Evolutionary conservation across 2,888 invertebrate genomes (phyloP), one percentile per base, ranked within the genome.

Genomic region (Mimas tiliae): DNA sequence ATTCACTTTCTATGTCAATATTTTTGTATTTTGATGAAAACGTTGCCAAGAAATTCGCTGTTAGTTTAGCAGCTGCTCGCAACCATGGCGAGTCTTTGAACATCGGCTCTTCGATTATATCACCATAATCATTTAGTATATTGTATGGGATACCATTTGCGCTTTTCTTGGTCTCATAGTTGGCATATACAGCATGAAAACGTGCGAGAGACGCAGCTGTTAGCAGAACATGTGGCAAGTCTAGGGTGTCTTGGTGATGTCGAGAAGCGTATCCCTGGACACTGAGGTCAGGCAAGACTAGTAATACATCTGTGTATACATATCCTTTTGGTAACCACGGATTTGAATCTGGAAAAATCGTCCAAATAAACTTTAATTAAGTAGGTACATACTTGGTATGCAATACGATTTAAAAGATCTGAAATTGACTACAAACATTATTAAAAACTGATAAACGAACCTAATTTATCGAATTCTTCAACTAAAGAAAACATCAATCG

Each of bases 241-340:
- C 87, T 6, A 90, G 72, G 7, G 79, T 78, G 12, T 83, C 70
- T 14, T 76, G 66, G 27, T 74, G 71, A 0, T 81, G 75, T 3
- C 74, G 70, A 0, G 78, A 67, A 6, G 75, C 63, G 73, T 88
- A 93, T 0, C 92, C 91, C n/a, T 81, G 74, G 1, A 69, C 63
- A 0, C 80, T 68, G 16, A 92, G 67, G 71, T 92, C 92, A 0
- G 88, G 91, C 87, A 91, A 86, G 52, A 91, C 91, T 6, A 92
- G 67, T 0, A 88, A 67, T 0, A 73, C 74, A 34, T 90, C 88
- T 6, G 81, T 86, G 74, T 78, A 83, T 1, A 90, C 65, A 67
- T 83, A 85, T 0, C 86, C 84, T 62, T 77, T 83, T 0, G 83
- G 75, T 52, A 84, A 82, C 87, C 88, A 93, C 0, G 87, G 81